Base-by-base conservation (phyloP, 23 tunicate genomes). In the Styela plicata region DNA sequence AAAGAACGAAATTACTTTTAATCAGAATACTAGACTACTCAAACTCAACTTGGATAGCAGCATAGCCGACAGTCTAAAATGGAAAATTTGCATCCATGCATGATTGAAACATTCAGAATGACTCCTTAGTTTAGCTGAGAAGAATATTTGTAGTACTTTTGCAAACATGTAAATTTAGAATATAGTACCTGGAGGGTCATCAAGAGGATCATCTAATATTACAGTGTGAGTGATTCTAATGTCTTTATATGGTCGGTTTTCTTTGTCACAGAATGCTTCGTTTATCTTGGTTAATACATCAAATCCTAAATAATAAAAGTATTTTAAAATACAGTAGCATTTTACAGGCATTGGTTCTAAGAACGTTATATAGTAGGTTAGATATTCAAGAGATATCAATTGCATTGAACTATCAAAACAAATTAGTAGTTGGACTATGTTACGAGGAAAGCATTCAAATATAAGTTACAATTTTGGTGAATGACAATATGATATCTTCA, bases 181-280 rank as follows among this genome's bases (percentile, higher is more conserved):
- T n/a, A n/a, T n/a, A n/a, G n/a, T 32, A 89, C 96, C 91, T 2
- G 80, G 62, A 29, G 96, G 96, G 69, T 95, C 99, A 61, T 95
- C 99, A 2, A 95, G 84, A 25, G 99, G 99, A 66, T 95, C 99
- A 62, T 95, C 99, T 5, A 95, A 76, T 52, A 95, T 84, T 2
- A 89, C 83, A 0, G 99, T 95, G 83, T 95, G 99, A 3, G 96
- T 90, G 73, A 95, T 95, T 44, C 99, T 63, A n/a, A 95, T 95
- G 69, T 95, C 99, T 71, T 86, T 86, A 79, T 85, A 87, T 13
- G 99, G 99, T 22, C 99, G 89, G 37, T 86, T 74, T n/a, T 86
- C 83, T 31, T 80, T 80, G 74, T 95, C 99, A 69, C 91, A 86
- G 68, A 84, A 88, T n/a, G 89, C 82, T 83, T 93, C 98, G 77